These are phyloP conservation scores for Manis javanica DNA, from an alignment of 2,797 vertebrate species.

Conservation along the genomic window DNA sequence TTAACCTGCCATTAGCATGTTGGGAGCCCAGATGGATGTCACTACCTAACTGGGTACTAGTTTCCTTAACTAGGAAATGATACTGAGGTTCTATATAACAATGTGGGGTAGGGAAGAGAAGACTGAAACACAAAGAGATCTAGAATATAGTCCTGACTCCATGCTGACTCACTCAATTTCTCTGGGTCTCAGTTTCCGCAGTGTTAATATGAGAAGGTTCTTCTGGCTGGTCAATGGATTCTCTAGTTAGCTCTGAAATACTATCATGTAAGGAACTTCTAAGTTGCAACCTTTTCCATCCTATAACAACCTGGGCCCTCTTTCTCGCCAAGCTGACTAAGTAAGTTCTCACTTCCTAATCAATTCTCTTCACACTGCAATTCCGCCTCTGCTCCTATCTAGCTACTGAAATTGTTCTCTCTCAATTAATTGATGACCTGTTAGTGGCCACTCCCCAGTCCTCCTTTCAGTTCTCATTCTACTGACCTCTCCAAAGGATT, in stretches of 20 bases:
- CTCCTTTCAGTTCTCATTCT: not conserved
- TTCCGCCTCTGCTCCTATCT: not conserved
- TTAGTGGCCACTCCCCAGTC: not conserved
- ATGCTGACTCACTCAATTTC: not conserved
- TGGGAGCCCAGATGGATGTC: not conserved
- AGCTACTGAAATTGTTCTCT: not conserved
- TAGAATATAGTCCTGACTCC: not conserved
- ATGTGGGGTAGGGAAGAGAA: not conserved
- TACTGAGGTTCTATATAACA: not conserved
- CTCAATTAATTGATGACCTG: not conserved
- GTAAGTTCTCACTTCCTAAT: not conserved
- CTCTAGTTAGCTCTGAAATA: not conserved
- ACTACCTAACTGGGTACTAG: not conserved
- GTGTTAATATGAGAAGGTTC: not conserved
- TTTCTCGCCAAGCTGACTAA: not conserved
- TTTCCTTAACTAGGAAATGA: not conserved
- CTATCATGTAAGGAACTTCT: not conserved
- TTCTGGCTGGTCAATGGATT: not conserved
- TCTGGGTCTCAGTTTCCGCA: not conserved
- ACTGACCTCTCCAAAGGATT: not conserved
- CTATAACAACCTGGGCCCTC: not conserved
- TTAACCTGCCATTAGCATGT: not conserved
- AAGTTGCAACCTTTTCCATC: not conserved
- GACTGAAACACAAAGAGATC: not conserved
- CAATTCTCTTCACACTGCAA: not conserved